Percentiles rank a stretch among this genome's conserved stretches.
Evolutionary conservation across 2,888 invertebrate species (phyloP).

Genomic region (Spisula solida): DNA sequence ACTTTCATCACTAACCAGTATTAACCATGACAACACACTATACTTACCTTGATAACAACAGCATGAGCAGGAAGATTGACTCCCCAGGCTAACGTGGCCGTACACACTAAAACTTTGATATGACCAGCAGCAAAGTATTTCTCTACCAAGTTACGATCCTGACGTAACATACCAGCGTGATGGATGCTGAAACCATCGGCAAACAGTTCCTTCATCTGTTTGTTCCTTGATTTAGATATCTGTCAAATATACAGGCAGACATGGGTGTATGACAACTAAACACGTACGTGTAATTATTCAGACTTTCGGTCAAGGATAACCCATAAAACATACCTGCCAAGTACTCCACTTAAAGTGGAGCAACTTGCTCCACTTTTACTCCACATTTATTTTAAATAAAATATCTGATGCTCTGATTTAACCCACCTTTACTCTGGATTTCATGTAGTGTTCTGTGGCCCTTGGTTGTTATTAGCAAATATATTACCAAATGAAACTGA

Average conservation of each 20-base stretch:
- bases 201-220: slow-evolving; percentile 94
- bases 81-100: slow-evolving; percentile 99
- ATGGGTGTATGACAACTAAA: neutral
- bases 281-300: too few relatives aligned
- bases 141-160: slow-evolving; percentile 93
- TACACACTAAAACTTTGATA: slow-evolving; percentile 96
- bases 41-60: slow-evolving; percentile 95
- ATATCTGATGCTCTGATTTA: too few relatives aligned
- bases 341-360: too few relatives aligned
- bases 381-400: too few relatives aligned
- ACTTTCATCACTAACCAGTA: neutral
- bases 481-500: too few relatives aligned
- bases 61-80: slow-evolving; percentile 99
- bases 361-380: too few relatives aligned
- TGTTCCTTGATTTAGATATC: slow-evolving; percentile 89
- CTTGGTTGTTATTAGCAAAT: too few relatives aligned
- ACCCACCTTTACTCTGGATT: too few relatives aligned
- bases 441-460: too few relatives aligned
- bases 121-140: slow-evolving; percentile 96
- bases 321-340: too few relatives aligned
- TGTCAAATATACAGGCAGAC: slow-evolving; percentile 61
- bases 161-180: slow-evolving; percentile 97
- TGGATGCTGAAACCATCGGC: slow-evolving; percentile 96
- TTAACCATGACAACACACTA: neutral
- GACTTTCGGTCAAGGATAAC: too few relatives aligned